phyloP scores from a whole-genome alignment of 2,888 invertebrate genomes.

The Clitarchus hookeri region DNA sequence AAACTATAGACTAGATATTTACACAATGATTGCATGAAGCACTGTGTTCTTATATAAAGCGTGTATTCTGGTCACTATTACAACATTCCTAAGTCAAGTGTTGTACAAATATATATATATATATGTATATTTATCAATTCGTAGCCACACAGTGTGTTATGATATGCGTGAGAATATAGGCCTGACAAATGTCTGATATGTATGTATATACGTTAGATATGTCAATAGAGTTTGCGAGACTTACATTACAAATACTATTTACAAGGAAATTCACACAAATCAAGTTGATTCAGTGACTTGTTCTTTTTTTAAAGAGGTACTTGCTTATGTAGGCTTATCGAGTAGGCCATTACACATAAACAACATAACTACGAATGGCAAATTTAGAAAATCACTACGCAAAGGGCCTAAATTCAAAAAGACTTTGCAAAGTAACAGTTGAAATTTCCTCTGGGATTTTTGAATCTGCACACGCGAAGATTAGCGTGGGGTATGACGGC shows the following conservation, averaged over 20 bases:
- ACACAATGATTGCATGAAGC: background rate
- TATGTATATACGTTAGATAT: background rate
- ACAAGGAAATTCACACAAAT: background rate
- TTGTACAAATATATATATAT: background rate
- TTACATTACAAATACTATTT: background rate
- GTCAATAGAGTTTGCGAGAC: background rate
- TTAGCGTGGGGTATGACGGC: no score
- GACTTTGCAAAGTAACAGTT: no score
- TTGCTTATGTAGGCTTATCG: background rate
- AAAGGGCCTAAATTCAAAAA: no score
- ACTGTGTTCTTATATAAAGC: constrained; percentile 4
- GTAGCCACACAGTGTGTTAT: constrained; percentile 2
- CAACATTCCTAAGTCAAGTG: background rate
- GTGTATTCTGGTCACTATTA: background rate
- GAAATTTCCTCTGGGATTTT: no score
- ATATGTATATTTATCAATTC: constrained; percentile 1
- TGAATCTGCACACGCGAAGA: no score
- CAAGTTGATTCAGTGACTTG: background rate
- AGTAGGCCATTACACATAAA: background rate
- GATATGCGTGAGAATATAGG: background rate
- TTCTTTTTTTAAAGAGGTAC: background rate
- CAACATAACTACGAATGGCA: background rate
- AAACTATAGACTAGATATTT: constrained; percentile 1
- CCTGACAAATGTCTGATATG: background rate
- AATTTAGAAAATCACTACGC: background rate